Evolutionary conservation across 2,113 vertebrate genomes (phyloP).

Genomic region (Myrmophylax atrothorax): DNA sequence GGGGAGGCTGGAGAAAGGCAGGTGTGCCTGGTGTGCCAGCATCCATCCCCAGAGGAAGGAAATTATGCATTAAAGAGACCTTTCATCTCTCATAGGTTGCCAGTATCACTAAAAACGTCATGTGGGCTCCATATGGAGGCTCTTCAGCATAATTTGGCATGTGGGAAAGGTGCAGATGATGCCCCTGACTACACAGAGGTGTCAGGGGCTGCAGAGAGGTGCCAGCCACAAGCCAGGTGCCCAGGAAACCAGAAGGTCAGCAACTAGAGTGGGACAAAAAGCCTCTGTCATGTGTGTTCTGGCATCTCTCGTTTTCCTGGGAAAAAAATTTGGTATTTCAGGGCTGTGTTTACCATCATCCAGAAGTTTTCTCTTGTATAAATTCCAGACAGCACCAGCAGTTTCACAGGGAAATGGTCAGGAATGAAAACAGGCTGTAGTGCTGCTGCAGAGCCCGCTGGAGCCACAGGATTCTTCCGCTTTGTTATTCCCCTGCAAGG

Average conservation of each 20-base stretch:
- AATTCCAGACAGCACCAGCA: not conserved
- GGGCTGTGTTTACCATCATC: not conserved
- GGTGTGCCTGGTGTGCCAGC: not conserved
- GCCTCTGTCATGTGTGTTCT: not conserved
- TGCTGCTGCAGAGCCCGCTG: not conserved
- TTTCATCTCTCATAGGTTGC: not conserved
- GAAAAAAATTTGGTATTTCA: not conserved
- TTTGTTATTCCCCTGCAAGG: not conserved
- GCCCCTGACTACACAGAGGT: not conserved
- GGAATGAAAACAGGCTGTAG: not conserved
- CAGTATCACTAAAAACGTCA: not conserved
- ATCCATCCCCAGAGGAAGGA: not conserved
- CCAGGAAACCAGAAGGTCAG: not conserved
- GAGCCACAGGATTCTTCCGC: not conserved
- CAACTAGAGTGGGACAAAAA: not conserved
- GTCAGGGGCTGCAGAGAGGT: not conserved
- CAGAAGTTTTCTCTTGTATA: not conserved
- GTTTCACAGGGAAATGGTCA: not conserved
- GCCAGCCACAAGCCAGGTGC: not conserved
- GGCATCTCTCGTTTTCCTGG: not conserved
- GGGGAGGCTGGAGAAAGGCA: not conserved
- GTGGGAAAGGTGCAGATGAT: not conserved
- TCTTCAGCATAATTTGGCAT: accelerated
- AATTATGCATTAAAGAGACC: not conserved
- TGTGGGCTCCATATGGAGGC: accelerated